These are phyloP conservation scores for Panagrolaimus sp. DNA, from an alignment of 1,140 invertebrate genomes.

Conservation along the genomic window DNA sequence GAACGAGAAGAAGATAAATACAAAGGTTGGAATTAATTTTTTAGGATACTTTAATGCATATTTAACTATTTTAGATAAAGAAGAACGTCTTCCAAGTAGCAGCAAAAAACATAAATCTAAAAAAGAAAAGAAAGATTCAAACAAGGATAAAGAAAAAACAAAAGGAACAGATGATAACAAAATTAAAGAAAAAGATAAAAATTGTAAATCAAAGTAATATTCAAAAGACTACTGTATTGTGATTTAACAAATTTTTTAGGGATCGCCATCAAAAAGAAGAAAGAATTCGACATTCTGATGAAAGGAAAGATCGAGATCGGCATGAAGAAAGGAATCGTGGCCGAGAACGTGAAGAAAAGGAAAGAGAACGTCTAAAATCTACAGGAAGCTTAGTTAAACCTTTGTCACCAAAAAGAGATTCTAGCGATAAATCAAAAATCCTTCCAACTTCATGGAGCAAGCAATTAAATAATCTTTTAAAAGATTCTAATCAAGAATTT, in stretches of 20 bases:
- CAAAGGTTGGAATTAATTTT: no score
- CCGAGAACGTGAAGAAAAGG: background rate
- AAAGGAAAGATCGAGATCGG: no score
- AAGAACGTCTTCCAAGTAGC: background rate
- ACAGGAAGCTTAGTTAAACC: background rate
- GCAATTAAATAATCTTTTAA: background rate
- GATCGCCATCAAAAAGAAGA: no score
- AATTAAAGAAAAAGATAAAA: background rate
- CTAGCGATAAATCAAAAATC: background rate
- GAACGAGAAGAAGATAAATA: background rate
- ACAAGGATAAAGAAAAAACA: no score
- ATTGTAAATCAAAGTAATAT: background rate
- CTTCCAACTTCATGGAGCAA: conserved; percentile 1
- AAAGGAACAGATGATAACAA: background rate
- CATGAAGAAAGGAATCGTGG: background rate
- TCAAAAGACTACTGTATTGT: no score
- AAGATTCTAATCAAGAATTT: conserved; percentile 1
- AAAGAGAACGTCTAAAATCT: background rate
- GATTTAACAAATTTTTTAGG: no score
- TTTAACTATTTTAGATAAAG: background rate
- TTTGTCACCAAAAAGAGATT: background rate
- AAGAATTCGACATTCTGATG: no score
- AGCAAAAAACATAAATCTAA: background rate
- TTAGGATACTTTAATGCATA: no score
- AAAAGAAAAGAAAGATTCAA: no score